Base-by-base conservation (phyloP, 2,888 invertebrate genomes). In the Odontomyia ornata region DNA sequence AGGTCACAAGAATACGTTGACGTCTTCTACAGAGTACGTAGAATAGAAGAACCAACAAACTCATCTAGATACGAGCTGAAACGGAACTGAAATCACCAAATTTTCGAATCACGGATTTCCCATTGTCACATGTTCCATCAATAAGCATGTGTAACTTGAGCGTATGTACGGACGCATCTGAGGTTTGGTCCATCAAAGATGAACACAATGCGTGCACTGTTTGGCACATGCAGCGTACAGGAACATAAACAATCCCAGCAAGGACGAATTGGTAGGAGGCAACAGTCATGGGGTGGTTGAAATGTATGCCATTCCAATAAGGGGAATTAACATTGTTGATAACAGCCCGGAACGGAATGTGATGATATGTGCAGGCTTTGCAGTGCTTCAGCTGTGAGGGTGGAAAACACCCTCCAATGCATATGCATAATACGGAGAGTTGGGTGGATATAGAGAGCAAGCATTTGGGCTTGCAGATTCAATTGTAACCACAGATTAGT, bases 1-100 rank as follows among this genome's bases (percentile, higher is more conserved):
- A 30, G 69, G 67, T 67, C 67, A 43, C 67, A 46, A 69, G 69
- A 60, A 60, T 60, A 60, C 25, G 60, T 60, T 60, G 60, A 60
- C 60, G 60, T 60, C 25, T 1, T 60, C 25, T 3, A 11, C 46
- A 69, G 46, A 9, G 30, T 28, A 30, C 30, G 23, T 25, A 30
- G 47, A 47, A 69, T 47, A 47, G 47, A 27, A 5, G 23, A 23
- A 69, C 69, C 18, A 30, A 15, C 47, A 43, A 28, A 18, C n/a
- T 3, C 1, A 36, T 9, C 18, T 18, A 30, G 65, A 36, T 36
- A 2, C 36, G 27, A 43, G 27, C 65, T 2, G 69, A 69, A 69
- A 69, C 69, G 69, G 47, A 69, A 69, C 46, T 23, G 69, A 47
- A 46, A 46, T 5, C 52, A 52, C 52, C 52, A 18, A 52, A 52